Evolutionary conservation across 2,888 invertebrate genomes (phyloP).

Genomic region (Marasmarcha lunaedactyla): DNA sequence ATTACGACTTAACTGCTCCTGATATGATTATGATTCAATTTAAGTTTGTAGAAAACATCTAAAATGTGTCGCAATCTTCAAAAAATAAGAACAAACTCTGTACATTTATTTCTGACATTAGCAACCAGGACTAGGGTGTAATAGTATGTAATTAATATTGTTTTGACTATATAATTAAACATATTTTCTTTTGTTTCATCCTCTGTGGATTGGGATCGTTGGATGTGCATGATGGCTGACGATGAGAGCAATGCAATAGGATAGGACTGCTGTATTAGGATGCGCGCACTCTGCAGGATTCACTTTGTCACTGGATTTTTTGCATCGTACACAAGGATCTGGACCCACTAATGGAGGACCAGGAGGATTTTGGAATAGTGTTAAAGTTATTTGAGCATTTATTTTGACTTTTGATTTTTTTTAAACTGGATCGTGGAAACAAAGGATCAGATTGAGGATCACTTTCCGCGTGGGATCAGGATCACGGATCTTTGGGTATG

Average conservation of each 20-base stretch:
- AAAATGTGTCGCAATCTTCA: no score
- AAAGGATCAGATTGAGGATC: conserved; percentile 12
- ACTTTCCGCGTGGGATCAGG: conserved; percentile 10
- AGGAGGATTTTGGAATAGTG: conserved; percentile 24
- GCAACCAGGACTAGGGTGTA: no score
- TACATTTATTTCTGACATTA: no score
- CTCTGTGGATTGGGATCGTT: conserved; percentile 63
- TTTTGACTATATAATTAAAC: conserved; percentile 39
- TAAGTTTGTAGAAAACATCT: no score
- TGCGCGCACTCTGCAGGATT: conserved; percentile 13
- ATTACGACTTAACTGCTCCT: no score
- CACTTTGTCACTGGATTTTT: conserved; percentile 26
- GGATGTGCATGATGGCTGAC: conserved; percentile 45
- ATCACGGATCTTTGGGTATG: conserved; percentile 61
- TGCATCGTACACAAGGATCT: conserved; percentile 23
- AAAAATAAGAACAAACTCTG: no score
- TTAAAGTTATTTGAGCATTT: conserved; percentile 12
- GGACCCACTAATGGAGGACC: conserved; percentile 12
- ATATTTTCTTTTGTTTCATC: conserved; percentile 69
- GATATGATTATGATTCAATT: no score
- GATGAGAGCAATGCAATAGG: conserved; percentile 10
- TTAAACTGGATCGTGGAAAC: not conserved
- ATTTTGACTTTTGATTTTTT: not conserved
- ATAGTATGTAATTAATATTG: no score
- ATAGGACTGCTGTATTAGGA: conserved; percentile 14